phyloP scores from a whole-genome alignment of 2,888 invertebrate genomes.

The Liposcelis brunnea region DNA sequence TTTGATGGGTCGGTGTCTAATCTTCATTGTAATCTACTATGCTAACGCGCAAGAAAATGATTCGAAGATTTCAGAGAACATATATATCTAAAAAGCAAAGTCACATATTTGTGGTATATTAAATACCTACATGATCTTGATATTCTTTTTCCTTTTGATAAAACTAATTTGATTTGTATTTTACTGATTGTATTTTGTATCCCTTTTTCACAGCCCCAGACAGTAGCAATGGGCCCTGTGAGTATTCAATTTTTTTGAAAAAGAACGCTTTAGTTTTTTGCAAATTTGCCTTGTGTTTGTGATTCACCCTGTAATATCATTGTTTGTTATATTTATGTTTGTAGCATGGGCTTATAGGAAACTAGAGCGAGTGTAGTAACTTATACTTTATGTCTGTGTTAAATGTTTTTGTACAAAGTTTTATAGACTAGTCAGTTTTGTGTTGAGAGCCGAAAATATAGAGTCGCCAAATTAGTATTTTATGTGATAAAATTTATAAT shows the following conservation, averaged over 20 bases:
- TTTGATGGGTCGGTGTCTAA: too few relatives aligned
- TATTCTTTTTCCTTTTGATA: slow-evolving; percentile 9
- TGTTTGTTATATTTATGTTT: neutral
- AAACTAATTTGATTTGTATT: neutral
- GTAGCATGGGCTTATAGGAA: slow-evolving; percentile 8
- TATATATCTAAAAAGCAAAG: too few relatives aligned
- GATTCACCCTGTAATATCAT: slow-evolving; percentile 9
- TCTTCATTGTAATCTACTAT: too few relatives aligned
- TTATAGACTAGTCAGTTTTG: too few relatives aligned
- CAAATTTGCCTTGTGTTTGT: slow-evolving; percentile 13
- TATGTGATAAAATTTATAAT: too few relatives aligned
- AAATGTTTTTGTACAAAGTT: slow-evolving; percentile 9
- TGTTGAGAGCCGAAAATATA: too few relatives aligned
- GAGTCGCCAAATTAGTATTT: too few relatives aligned
- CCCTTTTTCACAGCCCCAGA: slow-evolving; percentile 62
- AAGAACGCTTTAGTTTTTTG: slow-evolving; percentile 15
- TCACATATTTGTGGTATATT: too few relatives aligned
- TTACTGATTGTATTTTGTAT: slow-evolving; percentile 22
- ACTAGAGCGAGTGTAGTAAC: slow-evolving; percentile 9
- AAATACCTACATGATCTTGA: neutral
- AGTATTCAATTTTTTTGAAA: slow-evolving; percentile 45
- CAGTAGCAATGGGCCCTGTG: slow-evolving; percentile 76
- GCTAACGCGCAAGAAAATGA: too few relatives aligned
- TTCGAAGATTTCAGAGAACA: too few relatives aligned
- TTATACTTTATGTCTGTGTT: slow-evolving; percentile 10